These are phyloP conservation scores for Sweltsa coloradensis DNA, from an alignment of 1,140 invertebrate genomes.

Conservation along the genomic window DNA sequence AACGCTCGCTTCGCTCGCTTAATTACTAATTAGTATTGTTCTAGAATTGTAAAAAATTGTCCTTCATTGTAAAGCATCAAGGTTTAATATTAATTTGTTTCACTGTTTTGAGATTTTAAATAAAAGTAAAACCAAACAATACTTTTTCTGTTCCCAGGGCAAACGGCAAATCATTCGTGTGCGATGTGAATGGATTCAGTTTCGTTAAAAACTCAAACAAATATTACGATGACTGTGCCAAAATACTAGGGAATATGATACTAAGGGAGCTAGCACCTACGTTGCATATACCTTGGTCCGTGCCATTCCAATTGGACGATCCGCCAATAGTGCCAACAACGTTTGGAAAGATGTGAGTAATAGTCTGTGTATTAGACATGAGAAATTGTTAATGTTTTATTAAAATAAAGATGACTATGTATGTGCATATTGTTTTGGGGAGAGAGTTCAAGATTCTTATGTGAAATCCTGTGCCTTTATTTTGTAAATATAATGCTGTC, in stretches of 20 bases:
- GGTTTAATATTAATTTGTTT: too few species aligned
- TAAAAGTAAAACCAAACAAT: neutral
- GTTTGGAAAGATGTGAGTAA: constrained; percentile 88
- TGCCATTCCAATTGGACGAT: constrained; percentile 94
- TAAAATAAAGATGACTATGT: too few species aligned
- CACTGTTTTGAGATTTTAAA: neutral
- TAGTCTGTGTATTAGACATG: neutral
- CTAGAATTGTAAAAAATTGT: too few species aligned
- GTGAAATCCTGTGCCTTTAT: too few species aligned
- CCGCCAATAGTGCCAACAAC: constrained; percentile 98
- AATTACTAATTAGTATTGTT: too few species aligned
- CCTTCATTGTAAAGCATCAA: too few species aligned
- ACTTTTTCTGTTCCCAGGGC: constrained; percentile 48
- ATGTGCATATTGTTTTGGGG: too few species aligned
- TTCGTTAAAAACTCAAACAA: constrained; percentile 99
- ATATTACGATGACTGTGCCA: constrained; percentile 99
- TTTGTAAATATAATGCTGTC: too few species aligned
- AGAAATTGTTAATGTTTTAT: too few species aligned
- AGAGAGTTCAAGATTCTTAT: too few species aligned
- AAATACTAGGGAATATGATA: constrained; percentile 93
- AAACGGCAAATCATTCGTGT: constrained; percentile 97
- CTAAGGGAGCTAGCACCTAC: constrained; percentile 85
- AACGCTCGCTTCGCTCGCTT: too few species aligned
- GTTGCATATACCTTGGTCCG: constrained; percentile 91
- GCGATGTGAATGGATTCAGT: constrained; percentile 99